These are phyloP conservation scores for Glyptemys insculpta DNA, from an alignment of 2,797 vertebrate species.

Conservation along the genomic window DNA sequence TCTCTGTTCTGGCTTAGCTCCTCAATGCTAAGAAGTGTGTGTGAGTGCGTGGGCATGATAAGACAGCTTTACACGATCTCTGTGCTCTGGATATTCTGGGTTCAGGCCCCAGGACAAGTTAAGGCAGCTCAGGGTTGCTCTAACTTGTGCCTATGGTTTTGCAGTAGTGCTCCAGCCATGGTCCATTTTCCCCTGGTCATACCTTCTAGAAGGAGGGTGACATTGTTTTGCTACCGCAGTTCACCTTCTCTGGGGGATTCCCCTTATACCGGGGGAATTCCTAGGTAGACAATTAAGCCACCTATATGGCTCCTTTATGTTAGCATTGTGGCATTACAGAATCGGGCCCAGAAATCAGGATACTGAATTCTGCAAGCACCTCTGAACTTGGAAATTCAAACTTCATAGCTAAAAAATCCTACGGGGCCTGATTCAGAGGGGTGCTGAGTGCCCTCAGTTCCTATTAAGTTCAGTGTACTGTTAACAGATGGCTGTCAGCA, in stretches of 20 bases:
- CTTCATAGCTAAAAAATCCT: neutral
- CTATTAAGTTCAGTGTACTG: neutral
- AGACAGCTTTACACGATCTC: neutral
- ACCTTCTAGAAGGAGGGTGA: neutral
- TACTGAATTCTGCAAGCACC: neutral
- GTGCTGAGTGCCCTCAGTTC: neutral
- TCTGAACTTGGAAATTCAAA: neutral
- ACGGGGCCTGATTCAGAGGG: neutral
- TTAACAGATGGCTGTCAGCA: neutral
- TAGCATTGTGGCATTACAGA: neutral
- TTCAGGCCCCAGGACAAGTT: neutral
- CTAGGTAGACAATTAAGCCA: neutral
- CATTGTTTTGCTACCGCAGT: neutral
- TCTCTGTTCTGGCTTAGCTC: neutral
- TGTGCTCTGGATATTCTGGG: neutral
- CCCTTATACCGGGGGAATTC: neutral
- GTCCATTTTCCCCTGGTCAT: neutral
- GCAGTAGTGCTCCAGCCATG: neutral
- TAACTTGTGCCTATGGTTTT: neutral
- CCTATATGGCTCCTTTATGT: neutral
- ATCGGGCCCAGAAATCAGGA: neutral
- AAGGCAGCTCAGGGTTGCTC: neutral
- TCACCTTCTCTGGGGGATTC: neutral
- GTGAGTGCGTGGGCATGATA: neutral
- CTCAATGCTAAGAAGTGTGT: neutral